Evolutionary conservation across 2,888 invertebrate species (phyloP), one percentile per base, ranked within the genome.

Genomic region (Pseudococcus jackbeardsleyi): DNA sequence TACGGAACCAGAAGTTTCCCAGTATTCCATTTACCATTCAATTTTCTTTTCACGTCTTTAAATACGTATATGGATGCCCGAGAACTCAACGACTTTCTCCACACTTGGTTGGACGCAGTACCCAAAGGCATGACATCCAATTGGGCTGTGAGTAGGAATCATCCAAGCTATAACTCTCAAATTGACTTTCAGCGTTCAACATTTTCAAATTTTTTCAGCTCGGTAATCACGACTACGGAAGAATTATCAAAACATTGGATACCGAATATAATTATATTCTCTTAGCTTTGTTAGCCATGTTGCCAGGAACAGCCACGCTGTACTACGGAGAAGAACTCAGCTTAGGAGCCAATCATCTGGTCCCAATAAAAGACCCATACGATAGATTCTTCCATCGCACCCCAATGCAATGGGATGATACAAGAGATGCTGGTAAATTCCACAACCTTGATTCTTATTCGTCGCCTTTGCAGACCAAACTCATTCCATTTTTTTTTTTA

Each of bases 101-200:
- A 42, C 12, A 2, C 0, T 0, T 89, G 89, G 89, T n/a, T 89
- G 12, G 39, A 33, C 2, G 26, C 39, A 5, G 77, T 89, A 48
- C 89, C 89, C 0, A 7, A 26, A 22, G 33, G 84, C 15, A 48
- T 12, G 5, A 64, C 86, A 3, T 54, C 89, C 0, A 89, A 89
- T 33, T 89, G 89, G 89, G 88, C 86, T 77, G 89, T 89, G 85
- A 84, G 89, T 39, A 39, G 26, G 26, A 33, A 33, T 33, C 26
- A 33, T 3, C 3, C 26, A 33, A 33, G 26, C 26, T 33, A 33
- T 33, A 3, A 3, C 26, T 33, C 26, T 33, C 1, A 33, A 33
- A 33, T 33, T 33, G 1, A 33, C 26, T 33, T 33, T 33, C 26
- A 33, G 3, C 3, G 1, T 33, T 33, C 26, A 33, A 33, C n/a